These are phyloP conservation scores for Podargus strigoides DNA, from an alignment of 2,797 vertebrate species.

Conservation along the genomic window DNA sequence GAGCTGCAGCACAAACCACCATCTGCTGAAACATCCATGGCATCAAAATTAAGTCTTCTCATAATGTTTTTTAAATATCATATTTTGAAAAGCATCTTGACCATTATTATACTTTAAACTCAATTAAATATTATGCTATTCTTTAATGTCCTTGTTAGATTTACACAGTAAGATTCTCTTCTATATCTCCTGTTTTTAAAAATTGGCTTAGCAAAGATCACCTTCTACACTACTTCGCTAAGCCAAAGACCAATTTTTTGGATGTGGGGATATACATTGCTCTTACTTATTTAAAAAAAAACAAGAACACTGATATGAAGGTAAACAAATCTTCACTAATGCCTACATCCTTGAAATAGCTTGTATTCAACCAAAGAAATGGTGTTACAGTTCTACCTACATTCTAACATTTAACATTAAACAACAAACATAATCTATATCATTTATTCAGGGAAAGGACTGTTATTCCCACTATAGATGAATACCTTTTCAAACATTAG, in stretches of 20 bases:
- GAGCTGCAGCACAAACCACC: background rate
- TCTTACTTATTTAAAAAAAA: background rate
- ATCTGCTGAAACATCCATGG: background rate
- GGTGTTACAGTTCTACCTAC: background rate
- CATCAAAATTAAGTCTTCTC: background rate
- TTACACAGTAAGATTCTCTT: background rate
- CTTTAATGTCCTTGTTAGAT: background rate
- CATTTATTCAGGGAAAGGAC: background rate
- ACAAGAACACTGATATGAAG: background rate
- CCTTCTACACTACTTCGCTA: background rate
- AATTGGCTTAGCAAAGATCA: background rate
- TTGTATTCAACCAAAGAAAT: background rate
- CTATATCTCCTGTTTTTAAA: background rate
- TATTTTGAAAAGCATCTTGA: background rate
- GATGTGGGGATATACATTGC: background rate
- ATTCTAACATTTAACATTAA: background rate
- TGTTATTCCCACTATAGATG: background rate
- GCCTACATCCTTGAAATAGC: background rate
- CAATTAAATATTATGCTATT: background rate
- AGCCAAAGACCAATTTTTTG: rapidly evolving
- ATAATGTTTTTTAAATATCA: background rate
- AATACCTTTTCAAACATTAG: background rate
- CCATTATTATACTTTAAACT: background rate
- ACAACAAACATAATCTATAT: background rate
- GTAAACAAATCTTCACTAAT: background rate